Conservation (phyloP, 2,113 vertebrate genomes). For the Tor tambroides region DNA sequence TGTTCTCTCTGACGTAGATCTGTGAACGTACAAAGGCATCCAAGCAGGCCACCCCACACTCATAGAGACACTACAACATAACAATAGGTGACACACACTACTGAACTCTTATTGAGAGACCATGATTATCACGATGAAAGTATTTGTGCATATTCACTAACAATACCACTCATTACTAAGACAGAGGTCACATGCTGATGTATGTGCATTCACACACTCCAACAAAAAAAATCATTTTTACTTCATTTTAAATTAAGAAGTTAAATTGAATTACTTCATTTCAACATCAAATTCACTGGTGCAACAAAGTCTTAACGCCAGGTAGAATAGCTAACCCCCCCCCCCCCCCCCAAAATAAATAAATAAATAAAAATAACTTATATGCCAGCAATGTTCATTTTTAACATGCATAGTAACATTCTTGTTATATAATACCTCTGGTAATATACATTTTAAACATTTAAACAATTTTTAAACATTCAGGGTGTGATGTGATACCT, state of each 20-base stretch:
- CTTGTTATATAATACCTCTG: not conserved
- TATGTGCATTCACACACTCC: not conserved
- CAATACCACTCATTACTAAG: not conserved
- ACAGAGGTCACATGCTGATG: not conserved
- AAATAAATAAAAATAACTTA: not conserved
- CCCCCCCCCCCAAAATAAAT: too few relatives aligned
- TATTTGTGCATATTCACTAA: not conserved
- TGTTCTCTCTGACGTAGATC: slow-evolving; percentile 19
- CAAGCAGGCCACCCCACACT: not conserved
- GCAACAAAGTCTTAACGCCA: not conserved
- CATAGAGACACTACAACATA: not conserved
- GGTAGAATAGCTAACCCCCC: not conserved
- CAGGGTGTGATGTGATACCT: not conserved
- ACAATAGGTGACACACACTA: slow-evolving; percentile 24
- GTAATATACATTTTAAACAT: too few relatives aligned
- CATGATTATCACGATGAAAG: not conserved
- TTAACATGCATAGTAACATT: not conserved
- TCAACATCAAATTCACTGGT: not conserved
- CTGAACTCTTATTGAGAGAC: not conserved
- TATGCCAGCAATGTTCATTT: not conserved
- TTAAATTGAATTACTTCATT: not conserved
- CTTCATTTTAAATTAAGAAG: not conserved
- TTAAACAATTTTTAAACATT: not conserved
- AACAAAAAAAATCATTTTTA: not conserved
- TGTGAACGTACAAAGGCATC: not conserved